These are phyloP conservation scores for Tethya wilhelma DNA, from an alignment of 37 sponge, comb jelly and placozoan genomes.

Conservation along the genomic window DNA sequence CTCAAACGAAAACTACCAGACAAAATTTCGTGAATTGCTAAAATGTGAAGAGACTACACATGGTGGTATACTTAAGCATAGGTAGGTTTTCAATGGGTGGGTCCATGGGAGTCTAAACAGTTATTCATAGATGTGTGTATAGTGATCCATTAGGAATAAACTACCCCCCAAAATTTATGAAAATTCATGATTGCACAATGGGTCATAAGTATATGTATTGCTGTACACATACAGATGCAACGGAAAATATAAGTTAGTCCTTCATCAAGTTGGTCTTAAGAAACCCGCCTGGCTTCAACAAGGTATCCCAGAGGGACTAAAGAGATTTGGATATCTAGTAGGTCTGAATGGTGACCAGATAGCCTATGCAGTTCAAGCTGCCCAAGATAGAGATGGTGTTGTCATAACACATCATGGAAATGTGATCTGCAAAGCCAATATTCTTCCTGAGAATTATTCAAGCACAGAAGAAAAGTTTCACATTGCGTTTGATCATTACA, in stretches of 20 bases:
- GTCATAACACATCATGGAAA: neutral
- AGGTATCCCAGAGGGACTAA: neutral
- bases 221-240: slow-evolving; percentile 36
- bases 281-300: neutral
- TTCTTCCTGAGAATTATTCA: slow-evolving; percentile 18
- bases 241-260: slow-evolving; percentile 27
- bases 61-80: slow-evolving; percentile 6
- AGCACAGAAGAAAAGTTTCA: slow-evolving; percentile 20
- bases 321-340: slow-evolving; percentile 9
- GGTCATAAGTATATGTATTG: neutral
- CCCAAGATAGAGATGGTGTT: slow-evolving; percentile 35
- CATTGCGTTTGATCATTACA: slow-evolving; percentile 14
- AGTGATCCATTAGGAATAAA: too few species aligned
- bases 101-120: too few species aligned
- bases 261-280: slow-evolving; percentile 18
- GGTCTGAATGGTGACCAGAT: slow-evolving; percentile 45
- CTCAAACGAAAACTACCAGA: slow-evolving; percentile 16
- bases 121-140: too few species aligned
- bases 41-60: slow-evolving; percentile 22
- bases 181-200: neutral
- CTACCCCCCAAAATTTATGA: neutral
- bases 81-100: neutral
- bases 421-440: neutral
- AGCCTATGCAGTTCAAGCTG: slow-evolving; percentile 44
- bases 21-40: slow-evolving; percentile 22